These are phyloP conservation scores for Tetrao urogallus DNA, from an alignment of 2,113 vertebrate genomes.

Conservation along the genomic window DNA sequence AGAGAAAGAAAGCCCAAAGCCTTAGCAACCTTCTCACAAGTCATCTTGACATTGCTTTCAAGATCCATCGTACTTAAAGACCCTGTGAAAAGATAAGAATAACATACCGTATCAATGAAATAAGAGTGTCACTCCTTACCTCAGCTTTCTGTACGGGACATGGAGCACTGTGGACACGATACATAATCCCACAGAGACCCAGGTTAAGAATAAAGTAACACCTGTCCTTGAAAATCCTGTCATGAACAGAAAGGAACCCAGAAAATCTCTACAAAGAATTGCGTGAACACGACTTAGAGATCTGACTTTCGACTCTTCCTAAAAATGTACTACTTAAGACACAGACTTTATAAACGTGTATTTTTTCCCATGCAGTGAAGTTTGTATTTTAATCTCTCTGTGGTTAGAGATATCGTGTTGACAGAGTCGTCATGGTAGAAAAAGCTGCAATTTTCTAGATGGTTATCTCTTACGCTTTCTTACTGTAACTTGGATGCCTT, in stretches of 20 bases:
- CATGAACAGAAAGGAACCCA: neutral
- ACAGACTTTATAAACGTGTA: rapidly evolving
- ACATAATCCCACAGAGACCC: neutral
- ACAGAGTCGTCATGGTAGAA: neutral
- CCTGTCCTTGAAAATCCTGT: neutral
- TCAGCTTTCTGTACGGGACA: neutral
- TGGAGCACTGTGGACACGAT: rapidly evolving
- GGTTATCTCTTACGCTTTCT: neutral
- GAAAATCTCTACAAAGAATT: neutral
- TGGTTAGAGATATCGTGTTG: neutral
- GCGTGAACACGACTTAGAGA: neutral
- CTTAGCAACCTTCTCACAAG: neutral
- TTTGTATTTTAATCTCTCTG: neutral
- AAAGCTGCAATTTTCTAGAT: neutral
- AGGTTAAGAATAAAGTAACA: neutral
- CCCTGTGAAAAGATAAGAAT: neutral
- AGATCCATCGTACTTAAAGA: neutral
- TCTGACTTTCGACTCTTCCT: neutral
- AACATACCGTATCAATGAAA: neutral
- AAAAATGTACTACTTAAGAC: neutral
- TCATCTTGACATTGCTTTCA: neutral
- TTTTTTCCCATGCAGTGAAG: neutral
- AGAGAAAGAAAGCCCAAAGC: neutral
- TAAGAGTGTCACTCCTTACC: neutral
- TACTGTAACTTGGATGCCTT: neutral